Evolutionary conservation across 2,797 vertebrate genomes (phyloP).

Genomic region (Tiaroga cobitis): DNA sequence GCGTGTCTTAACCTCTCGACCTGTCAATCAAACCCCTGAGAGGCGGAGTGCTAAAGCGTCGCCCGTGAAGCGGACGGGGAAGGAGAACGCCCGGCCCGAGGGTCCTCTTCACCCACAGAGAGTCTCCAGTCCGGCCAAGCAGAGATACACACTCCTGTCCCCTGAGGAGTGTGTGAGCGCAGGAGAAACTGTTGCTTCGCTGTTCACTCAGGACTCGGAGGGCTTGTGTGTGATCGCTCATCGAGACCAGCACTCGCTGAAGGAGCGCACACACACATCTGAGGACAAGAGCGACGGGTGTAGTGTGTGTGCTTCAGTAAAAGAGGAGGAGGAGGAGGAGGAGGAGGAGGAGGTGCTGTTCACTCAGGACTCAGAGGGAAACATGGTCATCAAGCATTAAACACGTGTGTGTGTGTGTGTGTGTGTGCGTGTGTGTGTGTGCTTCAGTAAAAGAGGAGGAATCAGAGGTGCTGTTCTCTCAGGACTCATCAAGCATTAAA

Average conservation of each 20-base stretch:
- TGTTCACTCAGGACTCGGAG: conserved; percentile 90
- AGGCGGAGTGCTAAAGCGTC: background rate
- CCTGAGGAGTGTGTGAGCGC: conserved; percentile 52
- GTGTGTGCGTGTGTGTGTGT: too few relatives aligned
- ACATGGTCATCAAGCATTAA: conserved; percentile 88
- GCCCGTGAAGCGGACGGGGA: conserved; percentile 37
- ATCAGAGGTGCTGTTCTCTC: too few relatives aligned
- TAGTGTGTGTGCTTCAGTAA: too few relatives aligned
- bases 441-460: too few relatives aligned
- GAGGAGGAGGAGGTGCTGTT: conserved; percentile 79
- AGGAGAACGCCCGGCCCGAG: conserved; percentile 46
- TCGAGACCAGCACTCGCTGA: conserved; percentile 53
- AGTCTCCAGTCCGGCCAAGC: conserved; percentile 38
- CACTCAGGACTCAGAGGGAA: conserved; percentile 93
- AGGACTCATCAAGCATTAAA: conserved; percentile 4
- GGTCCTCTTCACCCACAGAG: conserved; percentile 19
- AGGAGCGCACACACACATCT: too few relatives aligned
- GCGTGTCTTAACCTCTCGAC: background rate
- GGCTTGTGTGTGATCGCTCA: conserved; percentile 88
- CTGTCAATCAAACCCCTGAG: conserved; percentile 27
- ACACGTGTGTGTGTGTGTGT: too few relatives aligned
- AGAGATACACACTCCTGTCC: conserved; percentile 27
- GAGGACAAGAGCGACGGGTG: too few relatives aligned
- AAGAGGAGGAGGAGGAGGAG: conserved; percentile 38
- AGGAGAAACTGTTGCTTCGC: conserved; percentile 66